Evolutionary conservation across 1,140 invertebrate genomes (phyloP), one percentile per base, ranked within the genome.

Genomic region (Drosophila hydei): DNA sequence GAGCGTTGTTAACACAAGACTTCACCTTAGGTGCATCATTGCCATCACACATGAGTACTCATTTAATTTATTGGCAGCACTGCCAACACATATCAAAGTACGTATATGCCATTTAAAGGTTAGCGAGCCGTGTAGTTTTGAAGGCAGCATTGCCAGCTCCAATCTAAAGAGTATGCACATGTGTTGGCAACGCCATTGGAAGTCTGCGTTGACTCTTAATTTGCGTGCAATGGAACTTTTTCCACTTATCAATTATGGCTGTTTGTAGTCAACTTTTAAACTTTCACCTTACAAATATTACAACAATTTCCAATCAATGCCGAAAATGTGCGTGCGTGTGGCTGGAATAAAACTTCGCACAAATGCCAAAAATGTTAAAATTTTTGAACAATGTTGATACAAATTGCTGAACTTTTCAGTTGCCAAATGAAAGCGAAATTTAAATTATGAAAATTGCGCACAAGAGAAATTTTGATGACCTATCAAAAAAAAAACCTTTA

Each of bases 231-330:
- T 33, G 3, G 6, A 74, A 77, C 51, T 83, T 83, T 54, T 42
- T 55, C 42, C 21, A 72, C 55, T 55, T 27, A 16, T 51, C 40
- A 83, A 83, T 71, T 63, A 73, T 56, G 40, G 33, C 47, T 45
- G 38, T 74, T 74, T 81, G 63, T 70, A 38, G 71, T 25, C 25
- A 63, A 73, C 61, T 79, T 74, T 19, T 36, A 4, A 52, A 48
- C 19, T 33, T 40, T 51, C 4, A 43, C 47, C 36, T 59, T 62
- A 12, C 38, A 67, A 67, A 38, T 50, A 58, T 64, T 51, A 47
- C 45, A 21, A 62, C 36, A 74, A 55, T 65, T 70, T 67, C 19
- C 74, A 52, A 80, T 77, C 69, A 81, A 63, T 61, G 42, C 47
- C 14, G 11, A 63, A 63, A 48, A 40, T 42, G 38, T 42, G 38